Percentiles rank a stretch among this genome's conserved stretches.
Evolutionary conservation across 2,113 vertebrate genomes (phyloP).

Genomic region (Aramus guarauna): DNA sequence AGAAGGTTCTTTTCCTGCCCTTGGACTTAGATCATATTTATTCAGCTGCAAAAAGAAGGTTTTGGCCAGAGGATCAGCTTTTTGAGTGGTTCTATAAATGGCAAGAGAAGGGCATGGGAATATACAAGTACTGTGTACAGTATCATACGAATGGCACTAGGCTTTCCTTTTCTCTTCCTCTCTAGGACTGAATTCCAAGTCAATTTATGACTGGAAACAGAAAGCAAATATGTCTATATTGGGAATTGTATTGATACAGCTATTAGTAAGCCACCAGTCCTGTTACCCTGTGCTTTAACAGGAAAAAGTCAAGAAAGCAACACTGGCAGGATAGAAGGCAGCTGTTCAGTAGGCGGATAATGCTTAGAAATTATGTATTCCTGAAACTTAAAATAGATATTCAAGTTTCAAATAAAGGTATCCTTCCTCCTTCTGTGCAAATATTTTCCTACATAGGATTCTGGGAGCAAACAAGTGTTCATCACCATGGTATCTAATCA

Average conservation of each 20-base stretch:
- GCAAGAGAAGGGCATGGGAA: not conserved
- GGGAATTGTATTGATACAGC: not conserved
- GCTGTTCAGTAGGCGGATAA: conserved; percentile 64
- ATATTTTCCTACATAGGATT: conserved; percentile 28
- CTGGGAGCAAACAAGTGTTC: conserved; percentile 3
- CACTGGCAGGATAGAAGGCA: conserved; percentile 25
- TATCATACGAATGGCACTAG: not conserved
- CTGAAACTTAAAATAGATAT: conserved; percentile 59
- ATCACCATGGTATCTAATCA: not conserved
- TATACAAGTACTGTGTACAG: not conserved
- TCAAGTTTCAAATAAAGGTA: conserved; percentile 49
- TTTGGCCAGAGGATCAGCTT: not conserved
- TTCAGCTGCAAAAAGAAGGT: not conserved
- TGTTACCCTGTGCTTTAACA: not conserved
- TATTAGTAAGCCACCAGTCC: not conserved
- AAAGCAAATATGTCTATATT: not conserved
- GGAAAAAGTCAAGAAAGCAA: conserved; percentile 15
- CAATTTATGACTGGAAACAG: not conserved
- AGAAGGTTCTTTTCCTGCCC: not conserved
- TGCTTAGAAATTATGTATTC: conserved; percentile 56
- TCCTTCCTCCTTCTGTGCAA: conserved; percentile 32
- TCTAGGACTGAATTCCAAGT: not conserved
- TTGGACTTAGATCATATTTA: not conserved
- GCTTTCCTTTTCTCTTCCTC: not conserved
- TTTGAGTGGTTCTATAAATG: not conserved